These are phyloP conservation scores for Diarsia dahlii DNA, from an alignment of 2,888 invertebrate species.

Conservation along the genomic window DNA sequence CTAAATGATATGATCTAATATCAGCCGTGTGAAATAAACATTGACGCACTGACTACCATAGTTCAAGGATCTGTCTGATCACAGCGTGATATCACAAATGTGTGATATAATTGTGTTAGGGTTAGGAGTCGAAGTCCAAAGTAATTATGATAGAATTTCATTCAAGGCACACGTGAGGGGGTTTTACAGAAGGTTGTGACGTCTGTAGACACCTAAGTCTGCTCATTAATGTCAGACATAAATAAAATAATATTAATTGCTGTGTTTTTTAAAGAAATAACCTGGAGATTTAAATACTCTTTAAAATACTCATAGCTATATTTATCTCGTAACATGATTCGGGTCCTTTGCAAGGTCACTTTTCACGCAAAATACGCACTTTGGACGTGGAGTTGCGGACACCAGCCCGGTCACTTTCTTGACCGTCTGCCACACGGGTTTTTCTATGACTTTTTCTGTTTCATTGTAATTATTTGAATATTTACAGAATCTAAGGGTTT, in stretches of 20 bases:
- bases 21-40: constrained; percentile 11
- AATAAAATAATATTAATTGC: background rate
- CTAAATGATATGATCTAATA: constrained; percentile 25
- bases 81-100: constrained; percentile 26
- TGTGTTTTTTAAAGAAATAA: background rate
- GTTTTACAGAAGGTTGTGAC: constrained; percentile 36
- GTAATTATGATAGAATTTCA: constrained; percentile 42
- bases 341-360: background rate
- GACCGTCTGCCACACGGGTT: background rate
- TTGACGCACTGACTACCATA: constrained; percentile 16
- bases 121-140: constrained; percentile 45
- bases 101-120: constrained; percentile 25
- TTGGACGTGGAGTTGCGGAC: background rate
- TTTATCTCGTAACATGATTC: background rate
- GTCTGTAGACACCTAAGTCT: background rate
- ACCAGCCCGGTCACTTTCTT: background rate
- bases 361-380: background rate
- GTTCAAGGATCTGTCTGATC: constrained; percentile 45
- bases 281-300: background rate
- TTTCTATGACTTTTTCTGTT: background rate
- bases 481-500: background rate
- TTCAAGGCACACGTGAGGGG: constrained; percentile 37
- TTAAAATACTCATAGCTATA: too few species aligned
- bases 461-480: background rate
- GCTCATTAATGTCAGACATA: background rate